Conservation (phyloP, 1,140 invertebrate species). For the Zaprionus africanus region DNA sequence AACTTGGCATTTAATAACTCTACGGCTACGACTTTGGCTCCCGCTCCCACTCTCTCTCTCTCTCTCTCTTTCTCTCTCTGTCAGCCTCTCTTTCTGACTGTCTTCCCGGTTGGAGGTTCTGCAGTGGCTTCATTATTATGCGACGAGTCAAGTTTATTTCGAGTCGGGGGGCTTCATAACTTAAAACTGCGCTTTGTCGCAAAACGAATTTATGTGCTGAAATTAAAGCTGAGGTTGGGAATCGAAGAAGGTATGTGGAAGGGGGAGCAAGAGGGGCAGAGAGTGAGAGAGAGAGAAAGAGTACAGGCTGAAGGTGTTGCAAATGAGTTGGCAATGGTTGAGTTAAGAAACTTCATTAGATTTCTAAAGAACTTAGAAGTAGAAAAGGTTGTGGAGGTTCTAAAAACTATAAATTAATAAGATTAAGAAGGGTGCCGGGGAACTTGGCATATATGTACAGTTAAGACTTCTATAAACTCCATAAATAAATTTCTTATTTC, state of each 20-base stretch:
- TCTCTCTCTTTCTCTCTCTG: background rate
- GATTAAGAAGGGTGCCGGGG: too few relatives aligned
- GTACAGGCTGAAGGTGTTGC: background rate
- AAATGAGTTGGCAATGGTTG: background rate
- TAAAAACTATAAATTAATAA: too few relatives aligned
- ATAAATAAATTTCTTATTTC: too few relatives aligned
- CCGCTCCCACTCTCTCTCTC: constrained; percentile 2
- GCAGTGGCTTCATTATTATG: constrained; percentile 63
- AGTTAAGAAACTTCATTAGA: background rate
- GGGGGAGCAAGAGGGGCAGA: background rate
- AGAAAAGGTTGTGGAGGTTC: too few relatives aligned
- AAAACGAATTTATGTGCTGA: constrained; percentile 68
- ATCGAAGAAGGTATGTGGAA: background rate
- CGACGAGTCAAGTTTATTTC: constrained; percentile 62
- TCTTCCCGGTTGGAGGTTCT: constrained; percentile 10
- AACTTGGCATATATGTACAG: too few relatives aligned
- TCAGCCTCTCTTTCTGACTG: background rate
- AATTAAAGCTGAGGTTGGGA: constrained; percentile 57
- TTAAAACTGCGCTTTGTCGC: constrained; percentile 67
- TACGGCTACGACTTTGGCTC: constrained; percentile 36
- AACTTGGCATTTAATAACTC: constrained; percentile 83
- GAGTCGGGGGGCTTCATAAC: constrained; percentile 54
- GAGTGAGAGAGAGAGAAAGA: background rate
- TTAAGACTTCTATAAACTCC: too few relatives aligned
- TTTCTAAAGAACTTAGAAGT: background rate